Conservation (phyloP, 2,113 vertebrate species). For the Procavia capensis region DNA sequence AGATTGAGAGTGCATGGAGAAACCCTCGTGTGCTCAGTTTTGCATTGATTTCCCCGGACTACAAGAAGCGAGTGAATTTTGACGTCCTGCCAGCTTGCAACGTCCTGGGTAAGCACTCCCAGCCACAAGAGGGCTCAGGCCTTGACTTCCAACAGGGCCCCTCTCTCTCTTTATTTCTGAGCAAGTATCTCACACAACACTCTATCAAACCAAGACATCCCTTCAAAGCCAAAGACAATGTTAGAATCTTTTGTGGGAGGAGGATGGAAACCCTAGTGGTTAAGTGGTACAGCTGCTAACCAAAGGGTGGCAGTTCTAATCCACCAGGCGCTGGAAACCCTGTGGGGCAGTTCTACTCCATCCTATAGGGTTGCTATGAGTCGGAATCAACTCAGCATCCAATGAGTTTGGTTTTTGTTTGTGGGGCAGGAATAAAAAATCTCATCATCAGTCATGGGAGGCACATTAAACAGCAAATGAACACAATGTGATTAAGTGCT, state of each 20-base stretch:
- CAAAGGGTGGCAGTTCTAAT: no score
- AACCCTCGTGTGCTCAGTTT: conserved; percentile 57
- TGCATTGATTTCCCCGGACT: rapidly evolving
- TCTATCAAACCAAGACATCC: neutral
- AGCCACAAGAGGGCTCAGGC: rapidly evolving
- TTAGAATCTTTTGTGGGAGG: neutral
- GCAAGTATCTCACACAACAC: neutral
- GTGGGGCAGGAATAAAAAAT: neutral
- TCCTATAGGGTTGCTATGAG: no score
- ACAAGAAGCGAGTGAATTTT: neutral
- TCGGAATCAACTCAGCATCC: no score
- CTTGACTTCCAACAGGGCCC: rapidly evolving
- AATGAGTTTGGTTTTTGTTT: neutral
- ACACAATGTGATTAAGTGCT: no score
- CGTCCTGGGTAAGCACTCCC: conserved; percentile 59
- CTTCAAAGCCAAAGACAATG: neutral
- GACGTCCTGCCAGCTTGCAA: conserved; percentile 71
- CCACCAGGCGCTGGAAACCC: no score
- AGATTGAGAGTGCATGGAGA: rapidly evolving
- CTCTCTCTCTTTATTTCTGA: neutral
- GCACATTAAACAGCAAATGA: neutral
- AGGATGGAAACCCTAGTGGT: neutral
- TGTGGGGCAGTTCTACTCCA: no score
- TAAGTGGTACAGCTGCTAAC: no score
- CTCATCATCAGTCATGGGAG: neutral